Evolutionary conservation across 2,797 vertebrate genomes (phyloP), one percentile per base, ranked within the genome.

Genomic region (Alectoris magna): DNA sequence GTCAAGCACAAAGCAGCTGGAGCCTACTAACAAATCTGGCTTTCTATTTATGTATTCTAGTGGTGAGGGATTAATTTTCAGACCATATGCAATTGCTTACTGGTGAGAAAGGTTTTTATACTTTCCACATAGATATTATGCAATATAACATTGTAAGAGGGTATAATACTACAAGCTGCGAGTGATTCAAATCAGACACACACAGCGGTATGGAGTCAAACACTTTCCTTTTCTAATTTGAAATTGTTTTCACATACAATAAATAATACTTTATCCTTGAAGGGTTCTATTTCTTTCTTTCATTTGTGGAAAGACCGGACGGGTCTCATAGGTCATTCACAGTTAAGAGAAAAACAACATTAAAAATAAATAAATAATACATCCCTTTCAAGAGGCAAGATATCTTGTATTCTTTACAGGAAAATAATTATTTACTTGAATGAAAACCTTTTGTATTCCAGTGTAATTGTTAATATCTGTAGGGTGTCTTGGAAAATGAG

Each of bases 381-480:
- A 36, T 34, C 17, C 55, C 11, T 92, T 88, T 95, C 96, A 76
- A 92, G 86, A 97, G 92, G 91, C 96, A 89, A 97, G 87, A 95
- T 92, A 94, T 91, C 73, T 81, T 97, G 81, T 96, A 92, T 96
- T 97, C 95, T 96, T 97, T 81, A 87, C 73, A 72, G 59, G 89
- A 97, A 98, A 97, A 97, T 76, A 97, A 97, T 97, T 96, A 97
- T 97, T 97, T 97, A 92, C 90, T 97, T 96, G 93, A 91, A 97
- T 97, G 93, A 91, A 97, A 98, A 96, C 72, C 96, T 97, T 98
- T 96, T 97, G 88, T 96, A 91, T 94, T 95, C 89, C 91, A 94
- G 24, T 78, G 83, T 97, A 98, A 97, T 97, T 97, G 96, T 89
- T 96, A 92, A 70, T 96, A 97, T 97, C 97, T 95, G 95, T 97